Base-by-base conservation (phyloP, 2,113 vertebrate genomes). In the Coregonus clupeaformis region DNA sequence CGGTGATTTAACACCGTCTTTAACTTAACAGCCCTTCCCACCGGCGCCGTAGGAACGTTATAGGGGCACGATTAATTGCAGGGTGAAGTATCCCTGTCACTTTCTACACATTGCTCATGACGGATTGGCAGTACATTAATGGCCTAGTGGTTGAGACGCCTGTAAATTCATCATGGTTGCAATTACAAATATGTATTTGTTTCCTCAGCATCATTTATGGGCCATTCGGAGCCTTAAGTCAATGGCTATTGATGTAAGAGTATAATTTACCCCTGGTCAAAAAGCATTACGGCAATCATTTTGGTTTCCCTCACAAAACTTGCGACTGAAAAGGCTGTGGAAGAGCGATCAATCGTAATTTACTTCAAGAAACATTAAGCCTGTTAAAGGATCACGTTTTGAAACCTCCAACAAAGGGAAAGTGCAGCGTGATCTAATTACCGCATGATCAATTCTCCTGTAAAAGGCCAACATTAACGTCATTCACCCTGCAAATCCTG, bases 91-190 rank as follows among this genome's bases (percentile, higher is more conserved):
- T 73, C 80, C 9, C 71, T 88, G 85, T 86, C 87, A 86, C 67
- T 83, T 84, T 62, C 68, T 45, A 69, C 75, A 76, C 76, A 69
- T 83, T 90, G 87, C 86, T 79, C 77, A 64, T 90, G 88, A 91
- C 88, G 22, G 75, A 90, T 91, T 89, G 87, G 90, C 82, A 67
- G 84, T 87, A 89, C 81, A 81, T 91, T 93, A 92, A 91, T 89
- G 85, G 80, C 84, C 77, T 79, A 71, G 60, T 77, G 84, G 82
- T 87, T 62, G 13, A 55, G 86, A 74, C 63, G 85, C 79, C 76
- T 76, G 55, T 87, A 87, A 89, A 92, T 93, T 86, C 84, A 88
- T 88, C 88, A 88, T 11, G 76, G 82, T 42, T 71, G 70, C 73
- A 82, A 71, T 90, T 80, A 66, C 87, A 87, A 89, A 90, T 89